A percentile compares a stretch with the other conserved stretches of the same genome.
Evolutionary conservation across 2,888 invertebrate genomes (phyloP).

Genomic region (Drosophila crucigera): DNA sequence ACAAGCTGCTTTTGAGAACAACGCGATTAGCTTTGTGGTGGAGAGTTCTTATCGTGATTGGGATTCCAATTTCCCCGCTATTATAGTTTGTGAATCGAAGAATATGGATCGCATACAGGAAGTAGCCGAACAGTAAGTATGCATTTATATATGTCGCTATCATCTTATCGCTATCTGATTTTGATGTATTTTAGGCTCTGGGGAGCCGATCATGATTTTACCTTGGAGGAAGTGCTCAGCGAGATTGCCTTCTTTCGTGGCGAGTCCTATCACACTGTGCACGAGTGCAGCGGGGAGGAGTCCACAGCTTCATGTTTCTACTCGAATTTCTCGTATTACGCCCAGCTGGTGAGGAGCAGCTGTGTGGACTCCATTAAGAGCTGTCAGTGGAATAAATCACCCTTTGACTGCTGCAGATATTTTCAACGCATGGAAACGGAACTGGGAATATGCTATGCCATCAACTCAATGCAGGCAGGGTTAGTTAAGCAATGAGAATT

Average conservation of each 20-base stretch:
- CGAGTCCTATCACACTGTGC: slow-evolving; percentile 88
- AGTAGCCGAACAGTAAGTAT: slow-evolving; percentile 88
- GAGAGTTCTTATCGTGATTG: slow-evolving; percentile 91
- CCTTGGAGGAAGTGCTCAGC: slow-evolving; percentile 89
- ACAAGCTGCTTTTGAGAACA: slow-evolving; percentile 87
- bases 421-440: slow-evolving; percentile 89
- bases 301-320: slow-evolving; percentile 87
- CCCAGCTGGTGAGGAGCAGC: slow-evolving; percentile 87
- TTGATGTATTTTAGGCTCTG: slow-evolving; percentile 86
- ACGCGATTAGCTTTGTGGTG: slow-evolving; percentile 91
- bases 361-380: slow-evolving; percentile 87
- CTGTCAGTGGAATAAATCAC: slow-evolving; percentile 87
- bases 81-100: slow-evolving; percentile 90
- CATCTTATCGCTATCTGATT: rapidly evolving
- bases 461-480: slow-evolving; percentile 88
- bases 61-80: slow-evolving; percentile 90
- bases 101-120: slow-evolving; percentile 88
- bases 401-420: slow-evolving; percentile 89
- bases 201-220: slow-evolving; percentile 89
- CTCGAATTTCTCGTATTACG: slow-evolving; percentile 88
- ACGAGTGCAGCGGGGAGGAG: slow-evolving; percentile 87
- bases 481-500: slow-evolving; percentile 29
- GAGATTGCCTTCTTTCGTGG: slow-evolving; percentile 90
- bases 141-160: no score
- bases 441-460: slow-evolving; percentile 88